Evolutionary conservation across 1,140 invertebrate genomes (phyloP).

Genomic region (Diabrotica virgifera): DNA sequence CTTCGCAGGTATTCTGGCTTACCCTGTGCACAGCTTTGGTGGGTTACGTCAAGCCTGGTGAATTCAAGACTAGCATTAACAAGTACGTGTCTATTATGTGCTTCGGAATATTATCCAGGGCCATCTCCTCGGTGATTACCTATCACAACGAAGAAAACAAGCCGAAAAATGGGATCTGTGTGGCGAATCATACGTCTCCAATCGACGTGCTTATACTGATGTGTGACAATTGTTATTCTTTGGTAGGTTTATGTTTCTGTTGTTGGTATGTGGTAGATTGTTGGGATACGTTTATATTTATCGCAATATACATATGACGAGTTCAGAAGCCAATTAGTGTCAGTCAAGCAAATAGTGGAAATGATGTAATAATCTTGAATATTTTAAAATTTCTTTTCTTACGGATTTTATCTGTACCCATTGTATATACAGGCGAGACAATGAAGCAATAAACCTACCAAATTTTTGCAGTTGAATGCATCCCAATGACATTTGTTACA

Average conservation of each 20-base stretch:
- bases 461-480: too few species aligned
- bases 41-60: conserved; percentile 75
- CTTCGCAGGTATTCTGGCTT: conserved; percentile 75
- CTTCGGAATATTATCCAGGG: conserved; percentile 83
- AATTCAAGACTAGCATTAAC: conserved; percentile 75
- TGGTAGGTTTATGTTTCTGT: conserved; percentile 67
- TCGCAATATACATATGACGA: too few species aligned
- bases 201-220: conserved; percentile 96
- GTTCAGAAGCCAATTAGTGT: too few species aligned
- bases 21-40: conserved; percentile 79
- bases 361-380: too few species aligned
- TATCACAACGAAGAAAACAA: conserved; percentile 85
- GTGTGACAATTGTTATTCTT: conserved; percentile 96
- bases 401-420: too few species aligned
- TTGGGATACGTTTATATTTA: too few species aligned
- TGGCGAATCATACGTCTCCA: conserved; percentile 99
- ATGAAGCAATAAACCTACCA: too few species aligned
- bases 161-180: conserved; percentile 87
- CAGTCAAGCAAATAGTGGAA: too few species aligned
- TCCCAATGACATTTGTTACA: too few species aligned
- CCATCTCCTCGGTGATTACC: conserved; percentile 83
- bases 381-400: too few species aligned
- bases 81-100: conserved; percentile 78
- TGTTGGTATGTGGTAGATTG: too few species aligned
- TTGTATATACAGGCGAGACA: too few species aligned